Conservation (phyloP, 2,888 invertebrate species). For the Phragmatobia fuliginosa region DNA sequence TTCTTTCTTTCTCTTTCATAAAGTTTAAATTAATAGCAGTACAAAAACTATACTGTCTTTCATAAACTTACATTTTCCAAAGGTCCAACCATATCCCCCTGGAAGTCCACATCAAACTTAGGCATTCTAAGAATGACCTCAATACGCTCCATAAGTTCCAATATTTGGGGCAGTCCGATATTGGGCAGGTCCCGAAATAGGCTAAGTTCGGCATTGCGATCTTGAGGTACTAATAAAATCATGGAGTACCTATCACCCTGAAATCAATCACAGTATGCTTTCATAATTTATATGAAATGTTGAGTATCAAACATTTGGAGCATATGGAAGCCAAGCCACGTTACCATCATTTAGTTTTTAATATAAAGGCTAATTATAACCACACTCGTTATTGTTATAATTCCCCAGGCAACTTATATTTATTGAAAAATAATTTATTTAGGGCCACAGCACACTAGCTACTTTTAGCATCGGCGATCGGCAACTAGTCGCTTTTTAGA, state of each 20-base stretch:
- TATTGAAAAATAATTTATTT: too few species aligned
- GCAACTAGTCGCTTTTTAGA: too few species aligned
- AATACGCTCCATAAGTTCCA: constrained; percentile 72
- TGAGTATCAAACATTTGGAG: too few species aligned
- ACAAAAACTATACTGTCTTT: background rate
- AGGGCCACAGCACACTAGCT: too few species aligned
- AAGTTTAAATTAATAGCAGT: background rate
- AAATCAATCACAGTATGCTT: constrained; percentile 43
- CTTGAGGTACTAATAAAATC: constrained; percentile 87
- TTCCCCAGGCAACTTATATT: too few species aligned
- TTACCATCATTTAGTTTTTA: too few species aligned
- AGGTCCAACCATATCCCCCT: constrained; percentile 79
- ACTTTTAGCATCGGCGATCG: too few species aligned
- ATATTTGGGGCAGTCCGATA: constrained; percentile 81
- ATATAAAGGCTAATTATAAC: too few species aligned
- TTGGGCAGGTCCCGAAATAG: constrained; percentile 87
- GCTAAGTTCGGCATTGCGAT: constrained; percentile 75
- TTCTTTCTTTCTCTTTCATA: background rate
- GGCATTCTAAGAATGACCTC: constrained; percentile 87
- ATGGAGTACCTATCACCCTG: constrained; percentile 88
- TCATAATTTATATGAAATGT: background rate
- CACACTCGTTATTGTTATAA: too few species aligned
- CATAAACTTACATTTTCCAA: constrained; percentile 79
- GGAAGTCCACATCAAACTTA: constrained; percentile 87
- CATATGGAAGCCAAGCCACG: too few species aligned